A percentile compares a stretch with the other conserved stretches of the same genome.
Conservation (phyloP, 2,797 vertebrate genomes). For the Pitangus sulphuratus region DNA sequence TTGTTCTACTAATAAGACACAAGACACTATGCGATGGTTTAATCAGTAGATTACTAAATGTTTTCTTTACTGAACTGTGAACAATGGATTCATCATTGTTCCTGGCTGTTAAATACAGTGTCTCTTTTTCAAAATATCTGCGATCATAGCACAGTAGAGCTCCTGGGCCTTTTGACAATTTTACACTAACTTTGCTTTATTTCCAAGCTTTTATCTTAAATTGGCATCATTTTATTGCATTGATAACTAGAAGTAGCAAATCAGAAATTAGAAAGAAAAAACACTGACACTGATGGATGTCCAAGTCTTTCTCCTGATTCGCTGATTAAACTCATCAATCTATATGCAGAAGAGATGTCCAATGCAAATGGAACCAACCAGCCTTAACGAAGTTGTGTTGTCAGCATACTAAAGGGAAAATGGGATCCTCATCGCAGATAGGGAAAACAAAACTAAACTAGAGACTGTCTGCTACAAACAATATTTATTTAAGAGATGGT, state of each 20-base stretch:
- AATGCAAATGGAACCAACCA: conserved; percentile 95
- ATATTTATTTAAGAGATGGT: conserved; percentile 23
- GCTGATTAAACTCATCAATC: conserved; percentile 99
- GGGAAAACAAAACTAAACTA: conserved; percentile 30
- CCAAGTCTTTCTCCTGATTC: conserved; percentile 92
- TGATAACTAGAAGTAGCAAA: conserved; percentile 81
- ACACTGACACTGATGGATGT: conserved; percentile 93
- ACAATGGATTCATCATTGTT: not conserved
- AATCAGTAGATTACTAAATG: not conserved
- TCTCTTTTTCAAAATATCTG: not conserved
- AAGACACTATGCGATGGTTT: not conserved
- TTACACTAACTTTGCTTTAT: conserved; percentile 49
- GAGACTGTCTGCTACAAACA: not conserved
- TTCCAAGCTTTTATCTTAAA: conserved; percentile 68
- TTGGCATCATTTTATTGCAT: conserved; percentile 59
- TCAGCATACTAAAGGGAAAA: conserved; percentile 85
- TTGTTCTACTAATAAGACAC: not conserved
- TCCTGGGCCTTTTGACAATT: conserved; percentile 12
- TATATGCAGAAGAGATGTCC: conserved; percentile 97
- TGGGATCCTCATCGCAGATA: conserved; percentile 34
- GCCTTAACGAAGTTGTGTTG: conserved; percentile 90
- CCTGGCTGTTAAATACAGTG: not conserved
- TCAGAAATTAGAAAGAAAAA: conserved; percentile 84
- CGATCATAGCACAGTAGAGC: not conserved
- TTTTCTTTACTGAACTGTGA: not conserved